Percentiles rank a stretch among this genome's conserved stretches.
These are phyloP conservation scores for Hemicordylus capensis DNA, from an alignment of 2,113 vertebrate genomes.

Conservation along the genomic window DNA sequence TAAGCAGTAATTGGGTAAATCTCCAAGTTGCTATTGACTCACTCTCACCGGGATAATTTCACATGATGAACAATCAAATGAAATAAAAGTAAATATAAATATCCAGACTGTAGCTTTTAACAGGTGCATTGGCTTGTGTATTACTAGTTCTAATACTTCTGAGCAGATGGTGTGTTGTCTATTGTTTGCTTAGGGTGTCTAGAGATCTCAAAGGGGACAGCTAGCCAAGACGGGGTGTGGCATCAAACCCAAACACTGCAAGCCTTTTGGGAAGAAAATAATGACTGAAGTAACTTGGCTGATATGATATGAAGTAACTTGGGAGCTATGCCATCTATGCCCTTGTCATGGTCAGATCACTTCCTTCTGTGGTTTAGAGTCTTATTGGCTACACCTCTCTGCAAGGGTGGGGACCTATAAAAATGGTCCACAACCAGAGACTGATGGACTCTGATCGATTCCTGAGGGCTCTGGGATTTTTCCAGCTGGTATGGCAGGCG, in stretches of 20 bases:
- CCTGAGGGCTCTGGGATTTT: too few species aligned
- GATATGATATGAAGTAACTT: too few species aligned
- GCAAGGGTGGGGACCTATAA: too few species aligned
- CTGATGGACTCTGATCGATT: too few species aligned
- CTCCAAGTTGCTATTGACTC: constrained; percentile 9
- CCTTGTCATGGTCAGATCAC: too few species aligned
- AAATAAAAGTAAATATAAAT: constrained; percentile 35
- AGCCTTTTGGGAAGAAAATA: neutral
- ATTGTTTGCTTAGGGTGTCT: constrained; percentile 17
- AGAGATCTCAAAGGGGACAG: constrained; percentile 10
- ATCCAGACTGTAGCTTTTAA: neutral
- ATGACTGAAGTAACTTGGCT: neutral
- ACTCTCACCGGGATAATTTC: neutral
- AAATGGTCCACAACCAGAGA: too few species aligned
- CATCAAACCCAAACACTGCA: neutral
- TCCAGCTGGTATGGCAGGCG: too few species aligned
- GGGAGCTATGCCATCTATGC: too few species aligned
- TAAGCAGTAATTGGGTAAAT: constrained; percentile 22
- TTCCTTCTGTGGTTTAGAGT: too few species aligned
- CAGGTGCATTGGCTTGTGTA: neutral
- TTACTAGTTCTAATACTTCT: neutral
- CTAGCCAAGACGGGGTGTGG: neutral
- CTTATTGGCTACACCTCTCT: too few species aligned
- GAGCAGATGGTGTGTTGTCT: neutral
- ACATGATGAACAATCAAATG: constrained; percentile 8